These are phyloP conservation scores for Pelobates fuscus DNA, from an alignment of 2,113 vertebrate species.

Conservation along the genomic window DNA sequence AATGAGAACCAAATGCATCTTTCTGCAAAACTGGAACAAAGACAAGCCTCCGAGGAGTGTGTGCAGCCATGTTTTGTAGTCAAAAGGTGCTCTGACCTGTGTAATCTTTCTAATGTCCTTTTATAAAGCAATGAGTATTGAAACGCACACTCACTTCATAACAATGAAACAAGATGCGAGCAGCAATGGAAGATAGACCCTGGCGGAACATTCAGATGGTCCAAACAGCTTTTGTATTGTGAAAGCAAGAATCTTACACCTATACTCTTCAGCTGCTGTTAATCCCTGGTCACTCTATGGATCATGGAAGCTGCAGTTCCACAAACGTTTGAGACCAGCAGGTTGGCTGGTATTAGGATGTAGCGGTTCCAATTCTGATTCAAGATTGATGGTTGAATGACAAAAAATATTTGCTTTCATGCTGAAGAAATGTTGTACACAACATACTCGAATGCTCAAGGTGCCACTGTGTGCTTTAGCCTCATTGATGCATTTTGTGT, in stretches of 20 bases:
- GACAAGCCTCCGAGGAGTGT: neutral
- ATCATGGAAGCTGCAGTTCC: neutral
- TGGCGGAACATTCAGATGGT: neutral
- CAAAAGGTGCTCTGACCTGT: conserved; percentile 14
- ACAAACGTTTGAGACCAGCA: neutral
- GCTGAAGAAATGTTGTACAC: neutral
- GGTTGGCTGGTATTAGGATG: too few relatives aligned
- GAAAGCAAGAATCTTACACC: neutral
- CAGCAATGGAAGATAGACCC: neutral
- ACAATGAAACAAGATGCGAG: neutral
- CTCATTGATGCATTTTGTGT: neutral
- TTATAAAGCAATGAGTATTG: conserved; percentile 6
- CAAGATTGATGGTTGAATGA: too few relatives aligned
- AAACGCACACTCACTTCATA: conserved; percentile 10
- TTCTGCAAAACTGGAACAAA: neutral
- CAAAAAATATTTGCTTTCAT: too few relatives aligned
- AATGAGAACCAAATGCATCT: neutral
- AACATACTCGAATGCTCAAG: neutral
- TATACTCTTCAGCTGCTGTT: neutral
- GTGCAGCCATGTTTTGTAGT: conserved; percentile 21
- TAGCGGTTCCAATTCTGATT: too few relatives aligned
- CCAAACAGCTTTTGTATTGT: neutral
- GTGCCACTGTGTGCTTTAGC: neutral
- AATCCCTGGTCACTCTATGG: neutral
- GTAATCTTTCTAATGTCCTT: conserved; percentile 5